Conservation (phyloP, 1,140 invertebrate species). For the Aphelinus atriplicis region DNA sequence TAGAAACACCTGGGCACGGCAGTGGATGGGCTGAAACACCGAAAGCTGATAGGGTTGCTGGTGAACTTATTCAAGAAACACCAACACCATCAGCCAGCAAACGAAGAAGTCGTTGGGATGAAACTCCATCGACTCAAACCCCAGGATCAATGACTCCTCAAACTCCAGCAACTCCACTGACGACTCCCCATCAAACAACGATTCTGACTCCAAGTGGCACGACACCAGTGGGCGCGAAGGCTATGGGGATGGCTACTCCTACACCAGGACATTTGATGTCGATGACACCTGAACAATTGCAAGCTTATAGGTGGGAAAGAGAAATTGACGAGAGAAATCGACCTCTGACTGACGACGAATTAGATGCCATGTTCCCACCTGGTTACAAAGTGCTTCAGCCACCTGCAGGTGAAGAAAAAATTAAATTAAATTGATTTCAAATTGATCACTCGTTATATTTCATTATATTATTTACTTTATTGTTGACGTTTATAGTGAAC, state of each 20-base stretch:
- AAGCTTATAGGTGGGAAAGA: conserved; percentile 98
- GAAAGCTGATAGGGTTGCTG: conserved; percentile 85
- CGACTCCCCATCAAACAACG: conserved; percentile 71
- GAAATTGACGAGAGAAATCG: conserved; percentile 98
- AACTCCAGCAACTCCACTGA: conserved; percentile 75
- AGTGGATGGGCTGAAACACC: conserved; percentile 99
- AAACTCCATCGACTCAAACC: conserved; percentile 87
- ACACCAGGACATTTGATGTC: conserved; percentile 93
- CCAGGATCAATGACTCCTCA: conserved; percentile 80
- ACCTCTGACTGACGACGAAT: conserved; percentile 95
- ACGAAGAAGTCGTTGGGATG: conserved; percentile 90
- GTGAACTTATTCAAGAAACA: conserved; percentile 88
- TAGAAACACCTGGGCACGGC: conserved; percentile 92
- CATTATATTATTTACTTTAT: not conserved
- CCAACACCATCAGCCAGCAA: conserved; percentile 94
- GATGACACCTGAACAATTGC: conserved; percentile 99
- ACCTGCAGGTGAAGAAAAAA: conserved; percentile 76
- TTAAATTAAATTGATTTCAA: not conserved
- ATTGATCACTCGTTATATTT: too few relatives aligned
- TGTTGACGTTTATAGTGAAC: not conserved
- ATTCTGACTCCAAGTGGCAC: conserved; percentile 72
- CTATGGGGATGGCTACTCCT: conserved; percentile 98
- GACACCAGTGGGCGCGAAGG: conserved; percentile 95
- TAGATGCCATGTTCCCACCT: conserved; percentile 96
- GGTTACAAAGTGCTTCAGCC: conserved; percentile 98